Conservation (phyloP, 1,140 invertebrate species). For the Drosophila miranda region DNA sequence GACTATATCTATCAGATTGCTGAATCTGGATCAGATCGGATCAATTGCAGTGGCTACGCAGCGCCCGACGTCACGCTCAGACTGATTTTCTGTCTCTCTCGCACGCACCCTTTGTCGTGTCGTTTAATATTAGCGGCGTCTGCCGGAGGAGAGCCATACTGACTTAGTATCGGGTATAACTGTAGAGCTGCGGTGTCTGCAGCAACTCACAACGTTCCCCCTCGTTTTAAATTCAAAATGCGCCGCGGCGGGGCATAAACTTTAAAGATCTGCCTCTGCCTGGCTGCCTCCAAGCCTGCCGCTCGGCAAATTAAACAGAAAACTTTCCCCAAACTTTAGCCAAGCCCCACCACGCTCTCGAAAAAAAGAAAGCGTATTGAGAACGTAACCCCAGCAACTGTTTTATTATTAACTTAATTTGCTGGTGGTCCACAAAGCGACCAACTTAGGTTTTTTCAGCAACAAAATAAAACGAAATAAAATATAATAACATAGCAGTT, state of each 20-base stretch:
- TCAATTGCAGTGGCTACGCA: too few species aligned
- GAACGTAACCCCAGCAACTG: slow-evolving; percentile 71
- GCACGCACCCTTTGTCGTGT: too few species aligned
- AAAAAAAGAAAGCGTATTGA: too few species aligned
- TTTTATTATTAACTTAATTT: slow-evolving; percentile 81
- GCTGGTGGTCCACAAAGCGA: slow-evolving; percentile 58
- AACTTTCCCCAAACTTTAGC: slow-evolving; percentile 41
- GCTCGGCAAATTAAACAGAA: slow-evolving; percentile 62
- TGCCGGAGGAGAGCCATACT: too few species aligned
- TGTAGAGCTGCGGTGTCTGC: too few species aligned
- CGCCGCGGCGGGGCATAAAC: slow-evolving; percentile 30
- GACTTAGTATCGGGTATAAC: too few species aligned
- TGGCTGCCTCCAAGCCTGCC: slow-evolving; percentile 5
- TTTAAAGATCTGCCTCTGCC: slow-evolving; percentile 50
- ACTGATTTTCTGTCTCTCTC: too few species aligned
- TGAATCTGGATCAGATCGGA: too few species aligned
- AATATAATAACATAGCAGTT: slow-evolving; percentile 78
- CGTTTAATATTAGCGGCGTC: too few species aligned
- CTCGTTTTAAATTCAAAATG: slow-evolving; percentile 73
- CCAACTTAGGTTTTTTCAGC: slow-evolving; percentile 24
- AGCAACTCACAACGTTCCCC: too few species aligned
- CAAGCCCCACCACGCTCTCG: slow-evolving; percentile 10
- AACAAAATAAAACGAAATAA: slow-evolving; percentile 55
- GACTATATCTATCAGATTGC: too few species aligned
- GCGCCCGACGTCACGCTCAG: too few species aligned